Evolutionary conservation across 1,140 invertebrate species (phyloP).

Genomic region (Ganaspis sp.): DNA sequence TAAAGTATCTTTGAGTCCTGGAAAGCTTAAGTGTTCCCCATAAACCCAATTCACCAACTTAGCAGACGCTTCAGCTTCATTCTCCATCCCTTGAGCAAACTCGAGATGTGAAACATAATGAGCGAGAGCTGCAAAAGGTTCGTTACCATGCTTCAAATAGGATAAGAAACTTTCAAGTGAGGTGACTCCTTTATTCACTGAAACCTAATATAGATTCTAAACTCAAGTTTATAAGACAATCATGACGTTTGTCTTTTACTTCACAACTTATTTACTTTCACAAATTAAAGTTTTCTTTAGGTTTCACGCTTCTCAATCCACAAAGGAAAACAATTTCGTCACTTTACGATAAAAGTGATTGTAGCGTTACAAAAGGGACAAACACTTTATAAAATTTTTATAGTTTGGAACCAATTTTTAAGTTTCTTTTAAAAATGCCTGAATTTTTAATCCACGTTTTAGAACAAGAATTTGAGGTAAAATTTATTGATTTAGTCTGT

Average conservation of each 20-base stretch:
- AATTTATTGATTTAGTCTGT: too few relatives aligned
- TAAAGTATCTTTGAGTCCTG: neutral
- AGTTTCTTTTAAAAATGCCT: too few relatives aligned
- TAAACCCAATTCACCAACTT: conserved; percentile 15
- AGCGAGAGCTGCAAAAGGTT: conserved; percentile 15
- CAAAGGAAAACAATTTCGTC: too few relatives aligned
- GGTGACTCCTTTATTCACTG: conserved; percentile 22
- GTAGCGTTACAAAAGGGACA: too few relatives aligned
- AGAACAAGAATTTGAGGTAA: too few relatives aligned
- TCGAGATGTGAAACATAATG: conserved; percentile 6
- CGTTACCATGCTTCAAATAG: conserved; percentile 1
- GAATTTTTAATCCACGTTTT: too few relatives aligned
- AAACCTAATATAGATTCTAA: neutral
- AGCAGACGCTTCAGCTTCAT: conserved; percentile 12
- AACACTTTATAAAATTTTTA: too few relatives aligned
- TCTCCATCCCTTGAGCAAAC: conserved; percentile 19
- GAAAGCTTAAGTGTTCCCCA: neutral
- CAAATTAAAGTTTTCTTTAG: neutral
- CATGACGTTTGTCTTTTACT: conserved; percentile 8
- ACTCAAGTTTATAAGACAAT: neutral
- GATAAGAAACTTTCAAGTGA: conserved; percentile 20
- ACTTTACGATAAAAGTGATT: too few relatives aligned
- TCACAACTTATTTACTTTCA: neutral
- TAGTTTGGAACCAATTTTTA: too few relatives aligned
- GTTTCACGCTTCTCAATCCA: neutral